Percentiles rank a stretch among this genome's conserved stretches.
phyloP scores from a whole-genome alignment of 2,797 vertebrate genomes.

The Eulemur rubriventer region DNA sequence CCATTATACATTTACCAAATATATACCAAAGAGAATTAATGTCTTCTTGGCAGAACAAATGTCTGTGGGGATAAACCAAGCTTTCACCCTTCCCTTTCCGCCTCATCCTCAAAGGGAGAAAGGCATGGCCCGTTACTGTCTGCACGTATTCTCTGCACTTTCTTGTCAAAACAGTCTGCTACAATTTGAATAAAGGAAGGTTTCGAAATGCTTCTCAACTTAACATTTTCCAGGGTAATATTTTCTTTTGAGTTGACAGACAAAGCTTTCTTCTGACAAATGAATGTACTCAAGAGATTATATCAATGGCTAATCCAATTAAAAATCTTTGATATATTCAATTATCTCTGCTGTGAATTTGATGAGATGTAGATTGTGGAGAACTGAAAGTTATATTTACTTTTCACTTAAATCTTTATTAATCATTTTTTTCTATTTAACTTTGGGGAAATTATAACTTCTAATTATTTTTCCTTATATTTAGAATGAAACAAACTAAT shows the following conservation, averaged over 20 bases:
- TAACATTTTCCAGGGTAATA: slow-evolving; percentile 31
- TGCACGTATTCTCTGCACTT: background rate
- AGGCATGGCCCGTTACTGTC: background rate
- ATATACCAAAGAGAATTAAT: background rate
- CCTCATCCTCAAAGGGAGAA: background rate
- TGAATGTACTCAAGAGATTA: slow-evolving; percentile 76
- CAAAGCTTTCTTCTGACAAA: slow-evolving; percentile 81
- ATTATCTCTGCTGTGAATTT: slow-evolving; percentile 81
- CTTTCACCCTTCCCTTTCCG: background rate
- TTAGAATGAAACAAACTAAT: slow-evolving; percentile 58
- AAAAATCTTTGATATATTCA: slow-evolving; percentile 78
- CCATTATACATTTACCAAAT: background rate
- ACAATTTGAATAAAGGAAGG: slow-evolving; percentile 41
- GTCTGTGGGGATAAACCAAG: background rate
- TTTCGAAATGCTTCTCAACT: slow-evolving; percentile 8
- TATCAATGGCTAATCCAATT: slow-evolving; percentile 83
- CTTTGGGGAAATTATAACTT: slow-evolving; percentile 77
- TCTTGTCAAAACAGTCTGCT: slow-evolving; percentile 12
- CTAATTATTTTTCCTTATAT: slow-evolving; percentile 82
- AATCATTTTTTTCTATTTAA: slow-evolving; percentile 78
- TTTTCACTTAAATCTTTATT: slow-evolving; percentile 81
- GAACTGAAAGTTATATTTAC: slow-evolving; percentile 76
- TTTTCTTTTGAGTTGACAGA: slow-evolving; percentile 73
- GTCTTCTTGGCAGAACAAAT: background rate
- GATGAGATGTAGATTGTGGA: slow-evolving; percentile 73